Base-by-base conservation (phyloP, 2,888 invertebrate genomes). In the Candidula unifasciata region DNA sequence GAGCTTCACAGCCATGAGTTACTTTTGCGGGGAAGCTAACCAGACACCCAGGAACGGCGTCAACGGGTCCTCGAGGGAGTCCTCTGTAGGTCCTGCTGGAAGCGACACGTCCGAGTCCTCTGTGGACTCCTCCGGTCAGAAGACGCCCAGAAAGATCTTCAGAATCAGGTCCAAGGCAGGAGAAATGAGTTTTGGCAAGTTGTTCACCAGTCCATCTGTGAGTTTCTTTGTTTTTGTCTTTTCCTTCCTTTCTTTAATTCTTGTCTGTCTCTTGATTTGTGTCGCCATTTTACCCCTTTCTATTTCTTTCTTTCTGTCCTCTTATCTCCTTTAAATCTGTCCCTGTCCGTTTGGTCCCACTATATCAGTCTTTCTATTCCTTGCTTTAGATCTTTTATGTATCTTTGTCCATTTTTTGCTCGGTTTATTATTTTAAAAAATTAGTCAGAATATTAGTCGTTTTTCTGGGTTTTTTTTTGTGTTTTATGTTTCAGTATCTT, bases 121-220 rank as follows among this genome's bases (percentile, higher is more conserved):
- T 16, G 52, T 77, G 77, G 82, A 82, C 30, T 82, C 82, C 21
- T 21, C 68, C 30, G 44, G 52, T n/a, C 68, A 66, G 44, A n/a
- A 69, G 8, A 64, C 52, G 24, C 77, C 77, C 21, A 76, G 68
- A 10, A 86, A 86, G 79, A 35, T 84, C 79, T 79, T 86, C 54
- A 74, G 86, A 44, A 86, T 87, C 68, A 84, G 81, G 57, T 86
- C 87, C 78, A 85, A 79, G 33, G 85, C 88, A 1, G 88, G 88
- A 18, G 88, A 88, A 68, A 82, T 88, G 84, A 84, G 87, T 1
- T 88, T 88, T 44, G 88, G 88, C 18, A 88, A 88, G 64, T 80
- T 88, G 64, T 73, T 88, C 52, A 88, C 87, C 33, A 84, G 82
- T 27, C 87, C 87, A n/a, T 83, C 81, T 37, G 87, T 88, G 71